phyloP scores from a whole-genome alignment of 1,140 invertebrate genomes.

The Berghia stephanieae region DNA sequence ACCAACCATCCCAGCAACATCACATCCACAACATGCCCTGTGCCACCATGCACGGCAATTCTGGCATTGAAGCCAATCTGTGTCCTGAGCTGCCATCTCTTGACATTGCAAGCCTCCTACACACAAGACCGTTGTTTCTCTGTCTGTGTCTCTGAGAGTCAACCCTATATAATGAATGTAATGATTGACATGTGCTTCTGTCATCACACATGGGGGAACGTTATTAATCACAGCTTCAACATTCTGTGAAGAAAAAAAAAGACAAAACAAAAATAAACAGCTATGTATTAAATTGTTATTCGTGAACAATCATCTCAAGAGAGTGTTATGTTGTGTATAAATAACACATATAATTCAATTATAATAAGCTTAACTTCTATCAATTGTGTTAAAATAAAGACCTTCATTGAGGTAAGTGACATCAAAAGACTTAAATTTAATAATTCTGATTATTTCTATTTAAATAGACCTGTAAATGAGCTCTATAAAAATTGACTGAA shows the following conservation, averaged over 20 bases:
- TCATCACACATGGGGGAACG: slow-evolving; percentile 20
- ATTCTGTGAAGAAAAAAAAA: slow-evolving; percentile 12
- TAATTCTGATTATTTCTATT: too few species aligned
- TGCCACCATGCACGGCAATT: slow-evolving; percentile 30
- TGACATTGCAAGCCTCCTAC: slow-evolving; percentile 25
- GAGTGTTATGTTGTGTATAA: too few species aligned
- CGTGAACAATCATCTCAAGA: too few species aligned
- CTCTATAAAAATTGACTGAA: too few species aligned
- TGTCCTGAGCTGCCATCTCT: slow-evolving; percentile 19
- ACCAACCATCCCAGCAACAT: not conserved
- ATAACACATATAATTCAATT: too few species aligned
- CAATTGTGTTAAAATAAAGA: too few species aligned
- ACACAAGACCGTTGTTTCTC: slow-evolving; percentile 23
- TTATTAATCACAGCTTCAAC: slow-evolving; percentile 18
- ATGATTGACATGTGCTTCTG: not conserved
- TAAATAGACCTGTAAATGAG: too few species aligned
- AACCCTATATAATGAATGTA: slow-evolving; percentile 1
- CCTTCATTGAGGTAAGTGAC: too few species aligned
- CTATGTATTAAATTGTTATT: too few species aligned
- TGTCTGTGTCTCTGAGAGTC: slow-evolving; percentile 14
- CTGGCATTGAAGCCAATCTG: slow-evolving; percentile 29
- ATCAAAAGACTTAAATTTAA: too few species aligned
- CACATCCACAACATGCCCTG: not conserved
- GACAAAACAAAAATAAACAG: not conserved
- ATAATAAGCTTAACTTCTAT: too few species aligned